Evolutionary conservation across 2,797 vertebrate species (phyloP).

Genomic region (Saxicola maurus): DNA sequence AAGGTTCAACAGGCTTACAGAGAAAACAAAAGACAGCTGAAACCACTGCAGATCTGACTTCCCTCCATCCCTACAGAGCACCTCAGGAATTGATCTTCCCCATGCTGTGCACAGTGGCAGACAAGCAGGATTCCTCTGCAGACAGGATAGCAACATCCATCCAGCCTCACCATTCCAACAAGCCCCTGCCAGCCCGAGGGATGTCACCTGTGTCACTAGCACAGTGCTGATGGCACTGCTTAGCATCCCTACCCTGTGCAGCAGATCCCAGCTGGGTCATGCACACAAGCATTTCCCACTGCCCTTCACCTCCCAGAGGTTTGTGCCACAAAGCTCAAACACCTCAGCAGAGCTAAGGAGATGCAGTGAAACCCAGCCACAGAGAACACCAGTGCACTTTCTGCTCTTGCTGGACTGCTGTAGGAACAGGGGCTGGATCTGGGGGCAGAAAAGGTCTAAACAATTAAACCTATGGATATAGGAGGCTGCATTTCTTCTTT

Average conservation of each 20-base stretch:
- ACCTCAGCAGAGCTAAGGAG: neutral
- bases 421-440: neutral
- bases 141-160: neutral
- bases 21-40: neutral
- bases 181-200: neutral
- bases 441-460: neutral
- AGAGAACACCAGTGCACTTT: neutral
- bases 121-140: neutral
- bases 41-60: neutral
- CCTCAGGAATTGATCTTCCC: neutral
- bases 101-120: neutral
- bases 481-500: neutral
- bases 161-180: neutral
- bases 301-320: neutral
- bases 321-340: neutral
- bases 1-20: neutral
- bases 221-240: neutral
- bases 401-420: neutral
- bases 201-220: neutral
- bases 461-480: neutral
- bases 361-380: neutral
- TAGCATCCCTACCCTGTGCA: neutral
- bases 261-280: neutral
- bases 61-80: neutral
- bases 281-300: neutral